Conservation (phyloP, 2,797 vertebrate species). For the Pipistrellus nathusii region DNA sequence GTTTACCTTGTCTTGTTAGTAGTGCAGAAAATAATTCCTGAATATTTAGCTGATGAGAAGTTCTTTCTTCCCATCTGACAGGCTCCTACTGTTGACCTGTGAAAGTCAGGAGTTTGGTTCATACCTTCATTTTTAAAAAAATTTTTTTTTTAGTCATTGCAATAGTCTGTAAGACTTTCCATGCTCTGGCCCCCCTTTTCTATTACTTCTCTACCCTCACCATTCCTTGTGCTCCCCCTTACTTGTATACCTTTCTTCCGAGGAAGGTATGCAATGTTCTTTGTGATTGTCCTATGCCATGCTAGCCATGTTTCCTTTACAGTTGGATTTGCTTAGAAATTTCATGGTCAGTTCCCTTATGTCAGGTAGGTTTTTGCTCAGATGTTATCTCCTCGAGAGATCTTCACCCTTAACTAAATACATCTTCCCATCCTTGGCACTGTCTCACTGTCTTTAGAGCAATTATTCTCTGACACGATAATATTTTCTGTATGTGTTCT, state of each 20-base stretch:
- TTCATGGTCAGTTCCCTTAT: not conserved
- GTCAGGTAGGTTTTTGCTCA: not conserved
- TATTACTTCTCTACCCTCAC: fast-evolving
- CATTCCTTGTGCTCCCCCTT: fast-evolving
- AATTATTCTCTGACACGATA: not conserved
- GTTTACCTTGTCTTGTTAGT: conserved; percentile 58
- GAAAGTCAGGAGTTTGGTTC: conserved; percentile 55
- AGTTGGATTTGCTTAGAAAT: not conserved
- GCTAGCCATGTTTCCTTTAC: not conserved
- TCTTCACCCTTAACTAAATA: not conserved
- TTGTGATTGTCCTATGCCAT: not conserved
- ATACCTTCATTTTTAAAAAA: conserved; percentile 39
- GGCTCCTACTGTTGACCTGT: conserved; percentile 35
- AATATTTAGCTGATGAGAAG: conserved; percentile 50
- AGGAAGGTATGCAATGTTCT: not conserved
- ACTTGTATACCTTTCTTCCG: not conserved
- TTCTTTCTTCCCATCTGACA: not conserved
- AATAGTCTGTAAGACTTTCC: too few relatives aligned
- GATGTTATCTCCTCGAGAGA: not conserved
- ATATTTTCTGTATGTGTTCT: not conserved
- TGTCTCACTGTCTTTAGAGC: not conserved
- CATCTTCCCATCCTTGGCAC: not conserved
- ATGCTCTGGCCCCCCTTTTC: fast-evolving
- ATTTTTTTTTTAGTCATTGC: not conserved
- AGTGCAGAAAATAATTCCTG: conserved; percentile 61